These are phyloP conservation scores for Synanthedon formicaeformis DNA, from an alignment of 2,888 invertebrate species.

Conservation along the genomic window DNA sequence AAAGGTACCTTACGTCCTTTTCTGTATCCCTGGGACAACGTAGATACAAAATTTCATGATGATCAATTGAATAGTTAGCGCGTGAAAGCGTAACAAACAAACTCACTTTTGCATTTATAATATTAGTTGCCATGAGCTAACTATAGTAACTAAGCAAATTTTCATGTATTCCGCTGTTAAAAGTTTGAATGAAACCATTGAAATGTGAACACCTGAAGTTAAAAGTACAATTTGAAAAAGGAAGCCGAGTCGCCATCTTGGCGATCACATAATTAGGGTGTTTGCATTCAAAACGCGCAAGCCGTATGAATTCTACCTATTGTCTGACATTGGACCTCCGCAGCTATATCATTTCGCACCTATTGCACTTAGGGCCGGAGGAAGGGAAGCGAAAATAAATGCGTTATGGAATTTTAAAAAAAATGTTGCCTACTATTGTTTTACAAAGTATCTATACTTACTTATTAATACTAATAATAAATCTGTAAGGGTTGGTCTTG, in stretches of 20 bases:
- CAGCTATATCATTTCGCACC: constrained; percentile 66
- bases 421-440: constrained; percentile 2
- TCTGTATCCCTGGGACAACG: too few species aligned
- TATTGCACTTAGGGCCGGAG: constrained; percentile 32
- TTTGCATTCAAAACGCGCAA: constrained; percentile 57
- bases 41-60: too few species aligned
- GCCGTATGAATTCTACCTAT: constrained; percentile 68
- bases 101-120: too few species aligned
- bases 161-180: constrained; percentile 1
- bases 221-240: constrained; percentile 19
- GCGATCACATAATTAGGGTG: constrained; percentile 54
- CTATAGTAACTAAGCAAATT: too few species aligned
- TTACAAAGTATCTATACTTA: not conserved
- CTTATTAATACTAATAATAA: too few species aligned
- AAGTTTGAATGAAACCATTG: constrained; percentile 20
- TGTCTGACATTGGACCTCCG: constrained; percentile 68
- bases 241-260: constrained; percentile 49
- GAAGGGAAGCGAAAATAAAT: constrained; percentile 24
- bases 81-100: too few species aligned
- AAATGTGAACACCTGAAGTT: constrained; percentile 34
- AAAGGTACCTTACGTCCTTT: too few species aligned
- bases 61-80: too few species aligned
- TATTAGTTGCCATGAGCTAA: too few species aligned
- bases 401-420: constrained; percentile 49
- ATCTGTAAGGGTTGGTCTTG: too few species aligned